Conservation (phyloP, 2,797 vertebrate species). For the Silurus aristotelis region DNA sequence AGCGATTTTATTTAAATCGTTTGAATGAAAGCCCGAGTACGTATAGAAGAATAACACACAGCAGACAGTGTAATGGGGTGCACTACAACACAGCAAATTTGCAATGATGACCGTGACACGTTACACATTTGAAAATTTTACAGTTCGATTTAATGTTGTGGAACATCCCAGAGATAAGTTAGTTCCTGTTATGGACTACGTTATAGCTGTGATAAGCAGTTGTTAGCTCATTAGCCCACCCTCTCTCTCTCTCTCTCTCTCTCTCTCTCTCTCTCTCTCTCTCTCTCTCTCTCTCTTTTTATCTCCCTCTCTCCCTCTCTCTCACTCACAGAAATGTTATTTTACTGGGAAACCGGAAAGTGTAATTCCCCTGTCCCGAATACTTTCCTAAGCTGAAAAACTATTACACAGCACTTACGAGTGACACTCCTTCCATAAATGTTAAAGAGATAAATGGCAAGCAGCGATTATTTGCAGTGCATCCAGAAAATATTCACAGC, state of each 20-base stretch:
- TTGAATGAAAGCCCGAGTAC: neutral
- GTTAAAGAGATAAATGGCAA: neutral
- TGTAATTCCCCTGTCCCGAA: neutral
- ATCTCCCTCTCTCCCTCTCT: too few relatives aligned
- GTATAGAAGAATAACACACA: neutral
- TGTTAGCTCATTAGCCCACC: neutral
- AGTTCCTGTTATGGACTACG: neutral
- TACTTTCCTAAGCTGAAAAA: neutral
- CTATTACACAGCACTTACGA: neutral
- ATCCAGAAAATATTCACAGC: too few relatives aligned
- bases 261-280: neutral
- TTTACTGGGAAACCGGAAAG: neutral
- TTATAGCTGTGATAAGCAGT: neutral
- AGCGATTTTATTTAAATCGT: neutral
- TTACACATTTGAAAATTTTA: neutral
- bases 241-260: neutral
- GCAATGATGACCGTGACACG: neutral
- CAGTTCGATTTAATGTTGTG: neutral
- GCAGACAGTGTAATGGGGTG: neutral
- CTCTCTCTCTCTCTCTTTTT: too few relatives aligned
- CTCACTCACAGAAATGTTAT: too few relatives aligned
- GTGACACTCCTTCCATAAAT: neutral
- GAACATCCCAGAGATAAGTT: neutral
- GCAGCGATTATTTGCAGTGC: too few relatives aligned
- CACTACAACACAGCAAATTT: neutral